Evolutionary conservation across 2,797 vertebrate species (phyloP), one percentile per base, ranked within the genome.

Genomic region (Anabacerthia variegaticeps): DNA sequence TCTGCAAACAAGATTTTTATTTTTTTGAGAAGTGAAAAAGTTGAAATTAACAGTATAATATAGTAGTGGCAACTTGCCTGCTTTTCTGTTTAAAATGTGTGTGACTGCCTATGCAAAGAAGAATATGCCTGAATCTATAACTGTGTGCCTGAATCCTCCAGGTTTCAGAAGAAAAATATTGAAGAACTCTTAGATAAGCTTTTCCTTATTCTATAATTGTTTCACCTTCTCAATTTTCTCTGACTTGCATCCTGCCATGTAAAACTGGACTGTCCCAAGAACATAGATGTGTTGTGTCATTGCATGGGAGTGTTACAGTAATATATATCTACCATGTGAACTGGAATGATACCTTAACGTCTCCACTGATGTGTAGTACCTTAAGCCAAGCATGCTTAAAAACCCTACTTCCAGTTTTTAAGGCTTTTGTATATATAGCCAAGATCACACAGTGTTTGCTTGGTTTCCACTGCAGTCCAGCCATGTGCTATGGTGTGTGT

Each of bases 291-390:
- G 18, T 89, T 4, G 8, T 62, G 23, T 61, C 30, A 32, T 44
- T 51, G n/a, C 62, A 13, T 9, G 34, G 39, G 28, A 74, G 18
- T 6, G 4, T 89, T 82, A 41, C 20, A 59, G 36, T 73, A n/a
- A 43, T 51, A 5, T 1, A 5, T 2, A 66, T 36, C 12, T 19
- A 3, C 0, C 0, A 3, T 55, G 52, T 63, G 52, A 86, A 52
- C 21, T 61, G 52, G 14, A 79, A 34, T 36, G 17, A 51, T 78
- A 30, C 4, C 5, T 36, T 3, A 30, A 21, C 52, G 43, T 58
- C 21, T 62, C 21, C 34, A n/a, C 12, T 79, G 14, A 36, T 62
- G 34, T 6, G 46, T 32, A 71, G 4, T 78, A 37, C 26, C 37
- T 81, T 73, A 55, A 52, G 55, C 27, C 41, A 66, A 85, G 26